Base-by-base conservation (phyloP, 2,797 vertebrate species). In the Macrochelys suwanniensis region DNA sequence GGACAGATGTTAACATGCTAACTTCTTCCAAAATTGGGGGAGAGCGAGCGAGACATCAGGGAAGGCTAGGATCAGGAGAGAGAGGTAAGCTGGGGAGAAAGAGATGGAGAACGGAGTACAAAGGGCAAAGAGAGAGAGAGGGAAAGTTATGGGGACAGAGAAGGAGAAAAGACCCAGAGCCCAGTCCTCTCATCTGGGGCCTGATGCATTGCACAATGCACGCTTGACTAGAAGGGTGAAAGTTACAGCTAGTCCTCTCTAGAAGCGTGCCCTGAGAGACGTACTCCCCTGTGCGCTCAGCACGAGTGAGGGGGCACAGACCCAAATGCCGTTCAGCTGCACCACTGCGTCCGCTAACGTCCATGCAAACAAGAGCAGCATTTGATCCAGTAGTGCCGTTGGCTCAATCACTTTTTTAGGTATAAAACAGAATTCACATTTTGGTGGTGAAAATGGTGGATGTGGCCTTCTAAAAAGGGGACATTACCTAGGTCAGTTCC, bases 261-360 rank as follows among this genome's bases (percentile, higher is more conserved):
- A 0, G 0, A 80, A 82, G 71, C 77, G 85, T 89, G 53, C 0
- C 0, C 50, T 11, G 26, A 12, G 31, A 86, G 12, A 50, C 1
- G 0, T 31, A 56, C 37, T 90, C 7, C 31, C 56, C 37, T 33
- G 45, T 53, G 26, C 5, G 13, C 5, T 37, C 19, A 3, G 7
- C 17, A n/a, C 28, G 13, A 51, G 68, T 26, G 53, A 50, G 42
- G 28, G 11, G 3, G 25, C 12, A 16, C 11, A 76, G 23, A 28
- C 4, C 4, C 26, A 45, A 47, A 26, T 16, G 45, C 12, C 2
- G 11, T 28, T 76, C 42, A 42, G 51, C 28, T 37, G 65, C 19
- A 12, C 83, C 11, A 45, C 25, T n/a, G 51, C 5, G 3, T 50
- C 25, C 25, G 7, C 83, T 45, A 53, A 54, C 1, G 23, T 51